Percentiles rank a stretch among this genome's conserved stretches.
Evolutionary conservation across 2,888 invertebrate genomes (phyloP).

Genomic region (Amorpha juglandis): DNA sequence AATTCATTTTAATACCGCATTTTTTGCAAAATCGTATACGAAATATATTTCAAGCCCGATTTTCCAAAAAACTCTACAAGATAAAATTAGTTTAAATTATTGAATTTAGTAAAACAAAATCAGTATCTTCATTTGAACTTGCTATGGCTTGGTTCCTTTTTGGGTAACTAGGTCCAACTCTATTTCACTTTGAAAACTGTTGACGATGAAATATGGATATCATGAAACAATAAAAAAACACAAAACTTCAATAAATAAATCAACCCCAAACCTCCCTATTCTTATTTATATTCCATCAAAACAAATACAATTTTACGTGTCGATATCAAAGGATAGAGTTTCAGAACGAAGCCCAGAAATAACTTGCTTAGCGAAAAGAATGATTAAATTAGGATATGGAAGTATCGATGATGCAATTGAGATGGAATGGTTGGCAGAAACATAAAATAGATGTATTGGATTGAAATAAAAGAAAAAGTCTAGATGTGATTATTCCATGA

Average conservation of each 20-base stretch:
- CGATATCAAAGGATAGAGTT: conserved; percentile 12
- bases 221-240: background rate
- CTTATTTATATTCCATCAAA: conserved; percentile 22
- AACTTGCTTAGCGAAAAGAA: background rate
- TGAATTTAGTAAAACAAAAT: no score
- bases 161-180: no score
- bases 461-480: background rate
- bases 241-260: background rate
- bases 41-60: no score
- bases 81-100: no score
- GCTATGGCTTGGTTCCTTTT: no score
- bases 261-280: background rate
- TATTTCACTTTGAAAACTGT: background rate
- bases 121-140: no score
- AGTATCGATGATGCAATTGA: no score
- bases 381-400: conserved; percentile 6
- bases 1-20: no score
- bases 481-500: background rate
- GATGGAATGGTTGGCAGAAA: background rate
- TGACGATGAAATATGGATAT: background rate
- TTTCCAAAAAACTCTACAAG: no score
- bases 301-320: conserved; percentile 14
- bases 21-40: no score
- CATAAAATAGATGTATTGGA: background rate
- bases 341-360: background rate